These are phyloP conservation scores for Oreocharis arfaki DNA, from an alignment of 2,113 vertebrate species.

Conservation along the genomic window DNA sequence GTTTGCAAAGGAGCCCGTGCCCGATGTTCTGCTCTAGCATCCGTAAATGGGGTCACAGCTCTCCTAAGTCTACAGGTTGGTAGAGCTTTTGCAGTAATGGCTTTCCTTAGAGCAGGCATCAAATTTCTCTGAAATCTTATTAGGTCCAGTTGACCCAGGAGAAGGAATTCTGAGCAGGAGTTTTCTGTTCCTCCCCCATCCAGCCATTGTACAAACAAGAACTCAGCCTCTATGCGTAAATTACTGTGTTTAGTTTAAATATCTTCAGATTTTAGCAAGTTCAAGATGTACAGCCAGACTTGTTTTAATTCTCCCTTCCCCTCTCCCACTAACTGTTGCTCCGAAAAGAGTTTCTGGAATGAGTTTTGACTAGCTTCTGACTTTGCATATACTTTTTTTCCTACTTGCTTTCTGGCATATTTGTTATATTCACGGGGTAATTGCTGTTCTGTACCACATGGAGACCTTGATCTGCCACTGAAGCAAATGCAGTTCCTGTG, in stretches of 20 bases:
- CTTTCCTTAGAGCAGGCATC: not conserved
- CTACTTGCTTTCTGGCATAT: not conserved
- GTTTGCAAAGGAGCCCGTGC: not conserved
- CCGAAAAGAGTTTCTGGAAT: not conserved
- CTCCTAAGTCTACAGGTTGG: not conserved
- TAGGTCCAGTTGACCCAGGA: conserved; percentile 23
- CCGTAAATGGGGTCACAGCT: not conserved
- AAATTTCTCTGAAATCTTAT: not conserved
- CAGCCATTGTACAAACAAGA: not conserved
- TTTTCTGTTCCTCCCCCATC: not conserved
- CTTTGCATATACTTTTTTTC: not conserved
- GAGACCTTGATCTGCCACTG: conserved; percentile 19
- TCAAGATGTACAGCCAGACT: not conserved
- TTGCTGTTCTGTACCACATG: not conserved
- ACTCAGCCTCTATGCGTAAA: not conserved
- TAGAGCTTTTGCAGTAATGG: not conserved
- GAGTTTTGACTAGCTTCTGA: not conserved
- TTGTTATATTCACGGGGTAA: not conserved
- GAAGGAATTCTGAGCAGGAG: not conserved
- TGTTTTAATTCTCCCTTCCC: not conserved
- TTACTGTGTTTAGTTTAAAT: not conserved
- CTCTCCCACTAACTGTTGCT: not conserved
- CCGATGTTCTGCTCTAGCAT: not conserved
- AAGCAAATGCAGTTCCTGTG: not conserved
- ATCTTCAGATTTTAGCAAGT: not conserved